phyloP scores from a whole-genome alignment of 2,888 invertebrate genomes.

The Drosophila mulleri region DNA sequence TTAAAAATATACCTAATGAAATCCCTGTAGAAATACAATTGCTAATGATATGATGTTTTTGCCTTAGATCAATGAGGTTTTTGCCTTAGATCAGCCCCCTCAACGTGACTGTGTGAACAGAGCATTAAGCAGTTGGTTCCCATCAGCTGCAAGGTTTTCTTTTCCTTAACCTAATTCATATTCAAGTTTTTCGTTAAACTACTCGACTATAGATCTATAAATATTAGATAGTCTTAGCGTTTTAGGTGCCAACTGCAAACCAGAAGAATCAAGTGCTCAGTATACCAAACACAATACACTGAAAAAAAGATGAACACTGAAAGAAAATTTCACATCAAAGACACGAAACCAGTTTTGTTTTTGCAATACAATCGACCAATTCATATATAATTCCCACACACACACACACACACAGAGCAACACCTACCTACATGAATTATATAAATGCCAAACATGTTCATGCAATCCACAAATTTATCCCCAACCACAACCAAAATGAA shows the following conservation, averaged over 20 bases:
- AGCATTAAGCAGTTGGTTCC: not conserved
- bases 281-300: conserved; percentile 11
- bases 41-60: no score
- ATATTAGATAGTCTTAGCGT: conserved; percentile 13
- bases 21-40: no score
- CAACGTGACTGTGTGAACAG: not conserved
- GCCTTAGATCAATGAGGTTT: no score
- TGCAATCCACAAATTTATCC: conserved; percentile 53
- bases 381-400: conserved; percentile 10
- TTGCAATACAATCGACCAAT: conserved; percentile 44
- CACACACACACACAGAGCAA: conserved; percentile 17
- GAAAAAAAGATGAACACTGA: conserved; percentile 17
- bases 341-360: conserved; percentile 47
- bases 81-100: no score
- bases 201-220: not conserved
- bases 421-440: conserved; percentile 16
- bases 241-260: conserved; percentile 35
- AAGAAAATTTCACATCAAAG: conserved; percentile 16
- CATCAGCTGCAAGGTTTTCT: not conserved
- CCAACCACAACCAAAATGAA: conserved; percentile 7
- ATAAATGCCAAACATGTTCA: conserved; percentile 43
- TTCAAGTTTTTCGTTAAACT: not conserved
- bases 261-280: conserved; percentile 17
- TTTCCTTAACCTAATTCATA: not conserved
- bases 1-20: no score